Evolutionary conservation across 2,797 vertebrate species (phyloP).

Genomic region (Pseudochirops cupreus): DNA sequence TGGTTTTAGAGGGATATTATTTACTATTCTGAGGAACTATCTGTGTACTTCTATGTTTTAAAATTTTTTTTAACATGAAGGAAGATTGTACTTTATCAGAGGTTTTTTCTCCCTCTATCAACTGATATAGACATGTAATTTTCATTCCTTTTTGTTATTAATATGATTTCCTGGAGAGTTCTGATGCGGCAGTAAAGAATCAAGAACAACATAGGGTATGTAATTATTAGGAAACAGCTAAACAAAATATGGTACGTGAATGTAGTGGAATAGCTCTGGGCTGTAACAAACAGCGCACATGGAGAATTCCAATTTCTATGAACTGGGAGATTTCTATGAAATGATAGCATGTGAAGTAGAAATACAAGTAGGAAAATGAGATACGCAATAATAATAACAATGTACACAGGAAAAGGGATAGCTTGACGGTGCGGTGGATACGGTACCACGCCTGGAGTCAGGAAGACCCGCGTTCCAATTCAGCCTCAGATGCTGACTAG

Average conservation of each 20-base stretch:
- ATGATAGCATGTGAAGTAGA: not conserved
- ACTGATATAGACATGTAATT: not conserved
- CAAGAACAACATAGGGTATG: not conserved
- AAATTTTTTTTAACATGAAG: not conserved
- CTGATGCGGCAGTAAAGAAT: not conserved
- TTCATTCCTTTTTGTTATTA: not conserved
- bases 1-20: not conserved
- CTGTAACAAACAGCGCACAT: not conserved
- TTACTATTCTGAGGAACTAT: not conserved
- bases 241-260: not conserved
- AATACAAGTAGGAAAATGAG: not conserved
- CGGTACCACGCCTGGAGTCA: not conserved
- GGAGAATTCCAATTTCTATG: not conserved
- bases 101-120: not conserved
- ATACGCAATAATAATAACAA: not conserved
- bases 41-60: not conserved
- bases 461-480: not conserved
- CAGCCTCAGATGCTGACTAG: not conserved
- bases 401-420: not conserved
- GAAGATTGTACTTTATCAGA: not conserved
- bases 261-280: not conserved
- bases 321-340: not conserved
- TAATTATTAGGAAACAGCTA: not conserved
- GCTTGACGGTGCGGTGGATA: not conserved
- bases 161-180: not conserved